Conservation (phyloP, 2,888 invertebrate species). For the Athrips mouffetella region DNA sequence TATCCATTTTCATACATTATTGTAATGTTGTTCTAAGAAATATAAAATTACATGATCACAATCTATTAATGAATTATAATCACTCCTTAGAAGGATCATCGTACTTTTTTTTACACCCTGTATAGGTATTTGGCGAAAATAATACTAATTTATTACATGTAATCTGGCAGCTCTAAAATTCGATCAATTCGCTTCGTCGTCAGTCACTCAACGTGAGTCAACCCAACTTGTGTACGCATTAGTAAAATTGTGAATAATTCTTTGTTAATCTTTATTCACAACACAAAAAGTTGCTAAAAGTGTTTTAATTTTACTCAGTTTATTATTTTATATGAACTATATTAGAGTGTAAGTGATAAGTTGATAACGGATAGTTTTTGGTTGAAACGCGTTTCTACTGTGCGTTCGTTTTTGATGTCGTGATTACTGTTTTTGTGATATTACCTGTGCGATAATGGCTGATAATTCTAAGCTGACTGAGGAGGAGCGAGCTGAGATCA, state of each 20-base stretch:
- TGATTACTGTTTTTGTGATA: conserved; percentile 63
- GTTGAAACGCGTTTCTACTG: conserved; percentile 26
- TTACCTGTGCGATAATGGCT: conserved; percentile 64
- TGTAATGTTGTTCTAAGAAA: too few species aligned
- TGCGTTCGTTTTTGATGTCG: conserved; percentile 44
- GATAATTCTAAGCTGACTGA: conserved; percentile 79
- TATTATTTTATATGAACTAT: conserved; percentile 36
- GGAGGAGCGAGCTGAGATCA: conserved; percentile 86
- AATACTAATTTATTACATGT: too few species aligned
- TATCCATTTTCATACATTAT: too few species aligned
- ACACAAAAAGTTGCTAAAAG: conserved; percentile 24
- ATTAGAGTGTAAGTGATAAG: conserved; percentile 48
- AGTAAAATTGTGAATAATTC: conserved; percentile 11
- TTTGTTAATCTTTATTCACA: conserved; percentile 6
- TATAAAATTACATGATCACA: too few species aligned
- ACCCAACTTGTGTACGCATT: background rate
- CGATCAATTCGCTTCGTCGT: background rate
- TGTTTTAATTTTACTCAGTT: conserved; percentile 39
- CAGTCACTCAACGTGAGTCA: background rate
- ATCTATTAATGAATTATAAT: too few species aligned
- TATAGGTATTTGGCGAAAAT: too few species aligned
- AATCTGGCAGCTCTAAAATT: too few species aligned
- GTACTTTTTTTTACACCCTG: too few species aligned
- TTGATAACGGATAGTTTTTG: conserved; percentile 32
- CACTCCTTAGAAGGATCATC: too few species aligned